Percentiles rank a stretch among this genome's conserved stretches.
Conservation (phyloP, 2,113 vertebrate species). For the Coracopsis vasa region DNA sequence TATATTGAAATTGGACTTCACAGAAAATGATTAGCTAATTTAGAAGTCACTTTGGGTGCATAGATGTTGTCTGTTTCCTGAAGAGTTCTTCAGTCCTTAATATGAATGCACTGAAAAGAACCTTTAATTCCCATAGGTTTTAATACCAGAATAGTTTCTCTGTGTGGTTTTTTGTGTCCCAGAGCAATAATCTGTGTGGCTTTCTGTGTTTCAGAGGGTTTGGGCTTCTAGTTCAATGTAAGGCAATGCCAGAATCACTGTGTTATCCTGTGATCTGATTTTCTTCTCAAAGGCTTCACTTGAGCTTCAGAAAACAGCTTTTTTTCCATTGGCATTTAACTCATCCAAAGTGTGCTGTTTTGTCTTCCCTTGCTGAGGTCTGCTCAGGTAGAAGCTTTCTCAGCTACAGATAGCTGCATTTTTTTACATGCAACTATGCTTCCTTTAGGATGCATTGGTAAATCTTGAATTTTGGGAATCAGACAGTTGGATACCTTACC, state of each 20-base stretch:
- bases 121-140: not conserved
- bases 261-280: not conserved
- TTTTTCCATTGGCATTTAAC: not conserved
- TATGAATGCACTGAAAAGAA: not conserved
- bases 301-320: not conserved
- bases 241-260: not conserved
- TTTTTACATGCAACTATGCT: not conserved
- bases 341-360: not conserved
- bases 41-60: not conserved
- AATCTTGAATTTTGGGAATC: not conserved
- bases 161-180: not conserved
- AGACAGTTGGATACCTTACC: not conserved
- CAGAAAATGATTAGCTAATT: not conserved
- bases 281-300: not conserved
- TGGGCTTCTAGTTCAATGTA: not conserved
- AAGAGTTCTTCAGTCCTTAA: not conserved
- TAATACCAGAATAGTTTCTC: not conserved
- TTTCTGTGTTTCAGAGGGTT: not conserved
- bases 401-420: not conserved
- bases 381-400: not conserved
- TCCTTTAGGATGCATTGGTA: not conserved
- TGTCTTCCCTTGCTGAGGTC: not conserved
- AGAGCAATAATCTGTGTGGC: not conserved
- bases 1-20: not conserved
- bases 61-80: not conserved